Evolutionary conservation across 2,888 invertebrate genomes (phyloP), one percentile per base, ranked within the genome.

Genomic region (Drosophila anomalata): DNA sequence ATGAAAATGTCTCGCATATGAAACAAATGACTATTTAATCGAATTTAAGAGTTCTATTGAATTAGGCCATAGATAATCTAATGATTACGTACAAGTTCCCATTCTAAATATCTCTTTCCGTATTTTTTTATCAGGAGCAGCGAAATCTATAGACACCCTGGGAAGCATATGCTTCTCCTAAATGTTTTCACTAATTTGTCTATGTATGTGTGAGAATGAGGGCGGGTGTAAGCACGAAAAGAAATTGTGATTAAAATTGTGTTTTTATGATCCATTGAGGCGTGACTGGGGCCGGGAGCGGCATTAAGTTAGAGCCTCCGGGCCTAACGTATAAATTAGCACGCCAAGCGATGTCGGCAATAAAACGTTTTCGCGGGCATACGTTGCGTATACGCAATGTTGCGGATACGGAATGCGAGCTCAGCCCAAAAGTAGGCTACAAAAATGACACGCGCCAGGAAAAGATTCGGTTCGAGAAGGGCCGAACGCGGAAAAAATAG

Each of bases 201-300:
- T 61, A 61, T 60, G 54, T 5, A 9, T 17, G 48, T 20, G 20
- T 36, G 24, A 54, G 75, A 80, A 67, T 77, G 54, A 68, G 29
- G 24, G 58, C 52, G 58, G 60, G 66, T 66, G 73, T 55, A 75
- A 72, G 63, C 24, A 36, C 62, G 70, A 61, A 57, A 62, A 78
- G 50, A 69, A 83, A 75, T 73, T 77, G 82, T 83, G 82, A 83
- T 83, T 83, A 84, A 82, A 82, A 79, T 72, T 73, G 85, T 61
- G 73, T 69, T 83, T 84, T 84, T 84, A 84, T 79, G 85, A 84
- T 55, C 55, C 76, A 75, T 75, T 72, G 58, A 55, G 66, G 77
- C 82, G 80, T 84, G 83, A 83, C 83, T 68, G 61, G 53, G 51
- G 71, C 68, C 47, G 51, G 33, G 48, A 31, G 53, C 29, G 59